Percentiles rank a stretch among this genome's conserved stretches.
phyloP scores from a whole-genome alignment of 2,888 invertebrate species.

The Bruchidius siliquastri region DNA sequence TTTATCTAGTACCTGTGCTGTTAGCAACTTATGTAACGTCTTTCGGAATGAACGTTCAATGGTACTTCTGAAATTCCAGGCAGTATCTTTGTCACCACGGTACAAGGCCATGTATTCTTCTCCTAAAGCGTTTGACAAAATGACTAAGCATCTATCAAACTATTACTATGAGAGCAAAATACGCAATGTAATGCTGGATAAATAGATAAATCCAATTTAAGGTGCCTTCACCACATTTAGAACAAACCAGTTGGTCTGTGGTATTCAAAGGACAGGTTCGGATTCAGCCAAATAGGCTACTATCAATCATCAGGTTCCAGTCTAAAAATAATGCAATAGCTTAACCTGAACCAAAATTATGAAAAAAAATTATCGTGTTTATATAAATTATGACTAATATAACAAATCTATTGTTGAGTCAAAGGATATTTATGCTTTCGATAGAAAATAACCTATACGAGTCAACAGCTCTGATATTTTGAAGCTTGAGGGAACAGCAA shows the following conservation, averaged over 20 bases:
- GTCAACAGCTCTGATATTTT: no score
- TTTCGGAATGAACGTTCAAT: not conserved
- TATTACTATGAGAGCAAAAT: not conserved
- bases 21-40: not conserved
- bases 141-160: not conserved
- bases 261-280: not conserved
- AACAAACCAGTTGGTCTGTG: not conserved
- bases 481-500: no score
- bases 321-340: no score
- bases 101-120: not conserved
- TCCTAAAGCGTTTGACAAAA: not conserved
- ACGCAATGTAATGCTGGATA: not conserved
- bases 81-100: not conserved
- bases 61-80: not conserved
- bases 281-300: not conserved
- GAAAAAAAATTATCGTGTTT: no score
- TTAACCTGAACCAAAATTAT: no score
- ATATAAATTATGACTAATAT: no score
- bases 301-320: no score
- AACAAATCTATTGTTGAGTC: no score
- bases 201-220: not conserved
- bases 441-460: no score
- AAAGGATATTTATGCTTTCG: no score
- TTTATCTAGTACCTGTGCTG: not conserved
- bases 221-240: not conserved